phyloP scores from a whole-genome alignment of 2,113 vertebrate species.

The Eurypyga helias region DNA sequence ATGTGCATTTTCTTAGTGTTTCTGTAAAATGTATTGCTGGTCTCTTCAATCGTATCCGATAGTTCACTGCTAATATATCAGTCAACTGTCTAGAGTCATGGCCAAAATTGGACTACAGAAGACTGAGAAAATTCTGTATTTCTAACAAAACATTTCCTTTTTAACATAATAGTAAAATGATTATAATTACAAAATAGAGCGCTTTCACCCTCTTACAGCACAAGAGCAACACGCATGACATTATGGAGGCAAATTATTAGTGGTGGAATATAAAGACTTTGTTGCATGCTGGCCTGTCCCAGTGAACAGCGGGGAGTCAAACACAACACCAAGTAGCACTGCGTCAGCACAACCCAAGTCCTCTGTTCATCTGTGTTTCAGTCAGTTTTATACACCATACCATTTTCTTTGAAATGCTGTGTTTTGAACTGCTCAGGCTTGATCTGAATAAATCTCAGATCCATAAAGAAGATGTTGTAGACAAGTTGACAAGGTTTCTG shows the following conservation, averaged over 20 bases:
- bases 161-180: neutral
- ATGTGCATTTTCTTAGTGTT: neutral
- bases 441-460: neutral
- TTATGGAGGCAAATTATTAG: conserved; percentile 3
- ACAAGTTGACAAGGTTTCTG: too few species aligned
- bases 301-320: neutral
- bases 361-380: neutral
- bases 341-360: neutral
- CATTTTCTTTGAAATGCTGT: neutral
- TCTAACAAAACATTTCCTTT: neutral
- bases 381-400: neutral
- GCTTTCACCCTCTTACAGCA: neutral
- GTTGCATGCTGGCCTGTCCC: neutral
- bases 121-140: neutral
- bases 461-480: neutral
- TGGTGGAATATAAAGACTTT: neutral
- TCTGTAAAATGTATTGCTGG: neutral
- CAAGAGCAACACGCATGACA: neutral
- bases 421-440: neutral
- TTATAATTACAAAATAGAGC: conserved; percentile 24
- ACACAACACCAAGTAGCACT: neutral
- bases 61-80: neutral
- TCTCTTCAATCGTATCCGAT: neutral
- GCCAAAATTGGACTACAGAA: neutral
- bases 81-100: neutral